These are phyloP conservation scores for Enteromius afrohamiltoni DNA, from an alignment of 2,797 vertebrate species.

Conservation along the genomic window DNA sequence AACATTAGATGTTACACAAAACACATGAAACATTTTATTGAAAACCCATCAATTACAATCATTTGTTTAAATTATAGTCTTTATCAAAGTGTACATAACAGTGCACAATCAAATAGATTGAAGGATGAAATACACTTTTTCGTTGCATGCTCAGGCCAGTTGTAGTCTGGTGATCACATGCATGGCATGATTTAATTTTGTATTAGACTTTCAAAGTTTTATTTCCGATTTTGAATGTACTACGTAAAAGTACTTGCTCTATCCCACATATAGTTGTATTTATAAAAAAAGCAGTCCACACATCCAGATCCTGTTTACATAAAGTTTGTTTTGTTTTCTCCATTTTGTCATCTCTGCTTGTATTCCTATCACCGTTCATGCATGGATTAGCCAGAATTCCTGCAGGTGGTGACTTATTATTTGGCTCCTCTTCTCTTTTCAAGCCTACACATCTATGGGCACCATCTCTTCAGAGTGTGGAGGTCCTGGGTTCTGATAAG, in stretches of 20 bases:
- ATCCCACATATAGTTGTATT: not conserved
- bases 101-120: not conserved
- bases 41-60: too few relatives aligned
- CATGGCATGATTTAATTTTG: too few relatives aligned
- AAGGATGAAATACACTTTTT: slow-evolving; percentile 1
- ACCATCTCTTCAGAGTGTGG: slow-evolving; percentile 58
- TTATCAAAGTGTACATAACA: not conserved
- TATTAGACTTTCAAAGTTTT: too few relatives aligned
- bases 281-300: not conserved
- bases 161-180: too few relatives aligned
- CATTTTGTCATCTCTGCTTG: slow-evolving; percentile 12
- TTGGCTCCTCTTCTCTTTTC: slow-evolving; percentile 45
- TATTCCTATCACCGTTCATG: slow-evolving; percentile 30
- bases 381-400: slow-evolving; percentile 56
- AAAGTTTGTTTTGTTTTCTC: slow-evolving; percentile 27
- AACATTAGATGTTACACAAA: not conserved
- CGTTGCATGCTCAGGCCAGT: not conserved
- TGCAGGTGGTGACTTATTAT: slow-evolving; percentile 34
- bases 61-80: not conserved
- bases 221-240: not conserved
- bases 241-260: too few relatives aligned
- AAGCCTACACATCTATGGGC: slow-evolving; percentile 64
- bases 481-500: slow-evolving; percentile 62
- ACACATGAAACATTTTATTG: too few relatives aligned
- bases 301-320: slow-evolving; percentile 40